A percentile compares a stretch with the other conserved stretches of the same genome.
Evolutionary conservation across 2,797 vertebrate species (phyloP).

Genomic region (Anas bahamensis): DNA sequence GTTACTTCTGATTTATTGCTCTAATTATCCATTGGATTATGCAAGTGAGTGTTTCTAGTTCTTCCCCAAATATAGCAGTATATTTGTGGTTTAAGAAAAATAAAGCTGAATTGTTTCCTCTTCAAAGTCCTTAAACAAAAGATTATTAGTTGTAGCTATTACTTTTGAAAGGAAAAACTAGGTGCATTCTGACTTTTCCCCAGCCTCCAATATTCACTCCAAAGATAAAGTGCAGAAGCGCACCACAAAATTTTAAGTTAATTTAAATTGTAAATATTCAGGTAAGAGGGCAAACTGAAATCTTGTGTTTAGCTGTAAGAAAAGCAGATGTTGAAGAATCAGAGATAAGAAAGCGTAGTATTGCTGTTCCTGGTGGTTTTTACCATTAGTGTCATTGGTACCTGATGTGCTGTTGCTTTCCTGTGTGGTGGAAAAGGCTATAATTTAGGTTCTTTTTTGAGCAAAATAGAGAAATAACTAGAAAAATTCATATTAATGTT

Average conservation of each 20-base stretch:
- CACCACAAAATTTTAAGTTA: no score
- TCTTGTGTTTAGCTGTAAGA: accelerated
- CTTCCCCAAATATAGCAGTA: background rate
- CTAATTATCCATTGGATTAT: background rate
- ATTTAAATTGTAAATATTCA: background rate
- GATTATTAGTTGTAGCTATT: background rate
- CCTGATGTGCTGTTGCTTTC: background rate
- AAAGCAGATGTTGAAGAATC: background rate
- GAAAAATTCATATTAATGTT: background rate
- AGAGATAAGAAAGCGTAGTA: background rate
- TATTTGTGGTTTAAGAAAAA: background rate
- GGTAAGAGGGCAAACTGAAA: background rate
- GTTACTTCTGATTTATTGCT: background rate
- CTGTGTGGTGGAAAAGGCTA: background rate
- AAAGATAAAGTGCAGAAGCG: background rate
- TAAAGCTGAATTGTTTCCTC: background rate
- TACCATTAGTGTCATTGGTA: background rate
- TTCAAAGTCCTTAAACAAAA: background rate
- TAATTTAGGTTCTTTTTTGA: background rate
- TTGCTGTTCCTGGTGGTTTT: background rate
- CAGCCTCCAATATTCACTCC: background rate
- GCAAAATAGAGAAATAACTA: background rate
- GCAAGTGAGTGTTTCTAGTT: background rate
- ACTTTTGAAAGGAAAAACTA: background rate
- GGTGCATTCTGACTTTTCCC: background rate